phyloP scores from a whole-genome alignment of 2,797 vertebrate genomes.

The Neoniphon sammara region DNA sequence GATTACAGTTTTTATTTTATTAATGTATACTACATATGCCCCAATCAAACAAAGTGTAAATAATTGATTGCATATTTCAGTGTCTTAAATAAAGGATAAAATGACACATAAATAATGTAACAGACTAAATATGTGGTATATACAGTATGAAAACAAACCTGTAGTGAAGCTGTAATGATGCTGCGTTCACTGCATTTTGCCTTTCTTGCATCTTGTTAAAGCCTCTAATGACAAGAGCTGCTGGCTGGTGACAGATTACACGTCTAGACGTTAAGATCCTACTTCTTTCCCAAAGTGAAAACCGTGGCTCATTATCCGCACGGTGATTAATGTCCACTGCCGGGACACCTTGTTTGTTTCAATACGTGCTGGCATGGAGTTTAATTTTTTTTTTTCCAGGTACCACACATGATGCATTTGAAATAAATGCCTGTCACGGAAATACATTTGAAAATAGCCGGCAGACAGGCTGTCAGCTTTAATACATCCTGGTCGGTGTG shows the following conservation, averaged over 20 bases:
- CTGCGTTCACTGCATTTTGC: conserved; percentile 11
- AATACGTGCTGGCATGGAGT: conserved; percentile 64
- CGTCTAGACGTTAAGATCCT: conserved; percentile 6
- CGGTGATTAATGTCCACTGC: conserved; percentile 77
- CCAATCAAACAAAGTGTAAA: no score
- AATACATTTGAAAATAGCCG: conserved; percentile 79
- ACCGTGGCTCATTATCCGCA: conserved; percentile 69
- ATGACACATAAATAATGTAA: conserved; percentile 28
- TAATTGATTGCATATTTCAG: no score
- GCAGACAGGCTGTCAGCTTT: conserved; percentile 76
- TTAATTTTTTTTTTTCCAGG: conserved; percentile 29
- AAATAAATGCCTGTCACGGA: conserved; percentile 78
- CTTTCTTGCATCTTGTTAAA: conserved; percentile 14
- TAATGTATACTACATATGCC: no score
- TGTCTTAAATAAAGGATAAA: no score
- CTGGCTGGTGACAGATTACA: conserved; percentile 45
- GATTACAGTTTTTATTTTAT: no score
- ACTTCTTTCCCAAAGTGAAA: conserved; percentile 34
- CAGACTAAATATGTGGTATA: conserved; percentile 8
- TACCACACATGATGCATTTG: conserved; percentile 76
- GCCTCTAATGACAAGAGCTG: conserved; percentile 7
- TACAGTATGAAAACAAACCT: conserved; percentile 15
- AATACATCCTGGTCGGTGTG: conserved; percentile 61
- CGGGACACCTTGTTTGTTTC: conserved; percentile 70
- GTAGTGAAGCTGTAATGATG: conserved; percentile 31